These are phyloP conservation scores for Danio rerio DNA, from an alignment of 2,113 vertebrate genomes.

Conservation along the genomic window GRCz12tu NC_133194.1:1769001-1769500, in stretches of 20 bases:
- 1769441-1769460: not conserved
- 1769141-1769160: not conserved
- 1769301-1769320: too few species aligned
- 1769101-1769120: not conserved
- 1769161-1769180: not conserved
- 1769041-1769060: not conserved
- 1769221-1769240: too few species aligned
- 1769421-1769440: not conserved
- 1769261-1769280: too few species aligned
- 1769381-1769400: not conserved
- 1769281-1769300: too few species aligned
- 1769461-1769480: not conserved
- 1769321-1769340: too few species aligned
- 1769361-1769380: too few species aligned
- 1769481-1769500: too few species aligned
- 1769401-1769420: not conserved
- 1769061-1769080: not conserved
- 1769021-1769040: not conserved
- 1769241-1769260: too few species aligned
- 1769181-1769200: not conserved
- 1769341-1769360: too few species aligned
- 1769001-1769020: not conserved
- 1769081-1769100: not conserved
- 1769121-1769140: not conserved
- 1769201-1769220: not conserved